Percentiles rank a stretch among this genome's conserved stretches.
Conservation (phyloP, 2,888 invertebrate genomes). For the Torymus aiolomorphi region DNA sequence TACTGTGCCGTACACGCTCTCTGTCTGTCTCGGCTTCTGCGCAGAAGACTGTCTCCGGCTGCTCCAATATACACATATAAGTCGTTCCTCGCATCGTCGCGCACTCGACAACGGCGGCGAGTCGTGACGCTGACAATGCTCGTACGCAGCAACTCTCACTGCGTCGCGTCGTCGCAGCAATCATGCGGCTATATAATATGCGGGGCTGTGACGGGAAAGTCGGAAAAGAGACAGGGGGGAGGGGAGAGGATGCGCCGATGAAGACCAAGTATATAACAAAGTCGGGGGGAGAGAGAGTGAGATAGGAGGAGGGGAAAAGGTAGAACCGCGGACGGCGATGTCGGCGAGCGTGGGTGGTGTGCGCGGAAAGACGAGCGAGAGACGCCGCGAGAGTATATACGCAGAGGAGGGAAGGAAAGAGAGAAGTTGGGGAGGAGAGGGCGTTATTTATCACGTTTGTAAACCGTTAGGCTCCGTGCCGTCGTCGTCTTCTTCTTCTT, state of each 20-base stretch:
- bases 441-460: constrained; percentile 34
- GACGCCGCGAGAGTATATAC: too few species aligned
- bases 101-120: neutral
- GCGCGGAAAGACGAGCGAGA: too few species aligned
- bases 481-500: constrained; percentile 8
- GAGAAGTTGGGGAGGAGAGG: neutral
- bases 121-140: constrained; percentile 2
- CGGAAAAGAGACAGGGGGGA: neutral
- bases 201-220: neutral
- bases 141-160: too few species aligned
- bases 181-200: neutral
- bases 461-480: constrained; percentile 33
- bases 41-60: too few species aligned
- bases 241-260: neutral
- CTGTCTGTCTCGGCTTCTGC: too few species aligned
- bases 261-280: neutral
- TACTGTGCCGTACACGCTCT: too few species aligned
- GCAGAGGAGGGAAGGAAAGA: neutral
- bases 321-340: too few species aligned
- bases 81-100: too few species aligned
- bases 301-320: too few species aligned
- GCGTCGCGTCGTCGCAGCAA: too few species aligned
- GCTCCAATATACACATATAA: too few species aligned
- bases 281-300: neutral
- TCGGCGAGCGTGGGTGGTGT: too few species aligned